A percentile compares a stretch with the other conserved stretches of the same genome.
Evolutionary conservation across 2,888 invertebrate genomes (phyloP).

Genomic region (Drosophila greeni): DNA sequence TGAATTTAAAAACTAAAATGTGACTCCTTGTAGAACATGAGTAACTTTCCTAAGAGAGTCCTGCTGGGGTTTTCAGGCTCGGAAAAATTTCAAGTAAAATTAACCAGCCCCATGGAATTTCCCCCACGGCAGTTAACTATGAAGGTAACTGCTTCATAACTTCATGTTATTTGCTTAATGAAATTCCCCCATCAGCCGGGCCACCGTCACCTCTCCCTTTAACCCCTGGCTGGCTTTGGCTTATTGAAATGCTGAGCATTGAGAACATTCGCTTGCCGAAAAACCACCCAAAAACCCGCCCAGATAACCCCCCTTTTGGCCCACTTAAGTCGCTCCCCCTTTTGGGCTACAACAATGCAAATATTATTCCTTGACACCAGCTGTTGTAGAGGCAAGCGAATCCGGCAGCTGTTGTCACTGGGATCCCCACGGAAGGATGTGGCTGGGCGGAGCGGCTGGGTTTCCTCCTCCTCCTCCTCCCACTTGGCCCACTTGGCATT

Average conservation of each 20-base stretch:
- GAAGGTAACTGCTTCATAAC: constrained; percentile 41
- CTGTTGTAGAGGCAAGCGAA: constrained; percentile 25
- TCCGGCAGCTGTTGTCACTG: constrained; percentile 42
- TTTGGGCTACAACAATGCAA: constrained; percentile 40
- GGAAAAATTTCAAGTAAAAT: neutral
- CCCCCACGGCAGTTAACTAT: constrained; percentile 22
- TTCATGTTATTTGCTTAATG: constrained; percentile 38
- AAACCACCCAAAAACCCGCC: constrained; percentile 3
- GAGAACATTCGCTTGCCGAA: constrained; percentile 13
- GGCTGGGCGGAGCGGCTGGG: neutral
- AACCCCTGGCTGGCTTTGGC: constrained; percentile 19
- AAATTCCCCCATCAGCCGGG: constrained; percentile 26
- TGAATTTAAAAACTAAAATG: neutral
- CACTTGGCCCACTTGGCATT: constrained; percentile 9
- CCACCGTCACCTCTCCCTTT: neutral
- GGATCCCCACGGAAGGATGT: constrained; percentile 19
- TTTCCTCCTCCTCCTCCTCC: neutral
- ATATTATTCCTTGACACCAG: constrained; percentile 47
- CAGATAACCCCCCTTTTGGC: constrained; percentile 5
- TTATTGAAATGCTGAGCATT: constrained; percentile 35
- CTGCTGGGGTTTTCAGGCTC: neutral
- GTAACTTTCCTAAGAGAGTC: neutral
- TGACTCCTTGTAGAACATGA: neutral
- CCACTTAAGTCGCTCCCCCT: constrained; percentile 24
- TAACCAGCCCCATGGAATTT: neutral